phyloP scores from a whole-genome alignment of 1,140 invertebrate genomes.

The Trichogramma pretiosum region DNA sequence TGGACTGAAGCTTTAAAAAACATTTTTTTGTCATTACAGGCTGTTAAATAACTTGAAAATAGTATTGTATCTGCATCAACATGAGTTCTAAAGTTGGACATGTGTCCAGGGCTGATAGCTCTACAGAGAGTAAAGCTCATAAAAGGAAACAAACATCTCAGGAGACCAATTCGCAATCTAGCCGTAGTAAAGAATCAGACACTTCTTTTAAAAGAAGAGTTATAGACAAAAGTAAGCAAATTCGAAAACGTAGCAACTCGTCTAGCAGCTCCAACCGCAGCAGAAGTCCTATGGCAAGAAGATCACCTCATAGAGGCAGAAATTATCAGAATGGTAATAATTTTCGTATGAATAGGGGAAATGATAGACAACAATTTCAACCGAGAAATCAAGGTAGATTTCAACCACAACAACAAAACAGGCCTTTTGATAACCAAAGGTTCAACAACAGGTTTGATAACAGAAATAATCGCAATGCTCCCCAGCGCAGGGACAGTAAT shows the following conservation, averaged over 20 bases:
- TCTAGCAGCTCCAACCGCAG: constrained; percentile 14
- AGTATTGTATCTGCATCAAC: no score
- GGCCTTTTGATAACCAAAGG: constrained; percentile 18
- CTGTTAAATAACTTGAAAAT: no score
- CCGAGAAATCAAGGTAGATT: constrained; percentile 17
- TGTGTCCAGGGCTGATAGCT: constrained; percentile 16
- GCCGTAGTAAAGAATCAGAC: constrained; percentile 23
- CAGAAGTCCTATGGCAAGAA: constrained; percentile 6
- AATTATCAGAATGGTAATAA: constrained; percentile 15
- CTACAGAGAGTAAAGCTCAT: constrained; percentile 11
- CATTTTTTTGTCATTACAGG: no score
- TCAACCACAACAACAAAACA: constrained; percentile 14
- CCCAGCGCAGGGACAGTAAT: constrained; percentile 14
- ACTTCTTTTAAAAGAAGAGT: constrained; percentile 23
- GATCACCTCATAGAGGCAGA: constrained; percentile 11
- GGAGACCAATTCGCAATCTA: constrained; percentile 17
- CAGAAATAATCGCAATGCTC: constrained; percentile 23
- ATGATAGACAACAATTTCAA: constrained; percentile 13
- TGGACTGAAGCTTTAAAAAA: no score
- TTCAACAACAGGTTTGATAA: constrained; percentile 26
- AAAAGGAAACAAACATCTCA: constrained; percentile 19
- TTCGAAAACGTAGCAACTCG: constrained; percentile 23
- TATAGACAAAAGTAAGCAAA: constrained; percentile 28
- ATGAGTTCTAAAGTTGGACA: constrained; percentile 23
- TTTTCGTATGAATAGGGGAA: constrained; percentile 12